Evolutionary conservation across 1,140 invertebrate genomes (phyloP), one percentile per base, ranked within the genome.

Genomic region (Conus betulinus): DNA sequence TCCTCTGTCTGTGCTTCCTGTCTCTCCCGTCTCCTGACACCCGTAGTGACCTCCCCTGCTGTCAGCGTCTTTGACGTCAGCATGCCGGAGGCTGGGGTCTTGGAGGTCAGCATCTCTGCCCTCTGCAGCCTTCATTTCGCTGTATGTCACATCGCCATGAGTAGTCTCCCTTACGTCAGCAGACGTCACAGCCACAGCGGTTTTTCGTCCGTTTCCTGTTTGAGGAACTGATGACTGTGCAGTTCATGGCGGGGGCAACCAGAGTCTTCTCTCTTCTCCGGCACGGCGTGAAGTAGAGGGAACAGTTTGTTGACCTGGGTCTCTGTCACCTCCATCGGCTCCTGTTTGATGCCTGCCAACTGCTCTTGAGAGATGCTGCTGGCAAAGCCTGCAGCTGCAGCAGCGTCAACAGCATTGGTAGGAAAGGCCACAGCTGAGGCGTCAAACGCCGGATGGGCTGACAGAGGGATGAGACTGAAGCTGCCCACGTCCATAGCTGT

Each of bases 261-360:
- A 20, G 57, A n/a, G 23, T 71, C 67, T 71, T 71, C 67, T 71
- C 10, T 71, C 4, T 20, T 71, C 20, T 71, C 67, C 15, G 67
- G 20, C 67, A 20, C 67, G 11, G 17, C 60, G 17, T 1, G 60
- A 63, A 20, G 10, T 63, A 10, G 39, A 39, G 76, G 76, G 76
- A 27, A 17, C 27, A 81, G 51, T 53, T 25, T 63, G 3, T 63
- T 27, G 52, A 60, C 82, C 52, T 60, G 52, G 13, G 8, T 0
- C 5, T 84, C 82, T 25, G 82, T 17, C 23, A 84, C 57, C n/a
- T 84, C 82, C 82, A 84, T 84, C 5, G 82, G 82, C 23, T 84
- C 82, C 27, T 25, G 55, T 25, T 84, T 84, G 55, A 67, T 39
- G 79, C 79, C 51, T 13, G 3, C 8, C 25, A 78, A 2, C 8